Conservation (phyloP, 2,888 invertebrate genomes). For the Caradrina kadenii region DNA sequence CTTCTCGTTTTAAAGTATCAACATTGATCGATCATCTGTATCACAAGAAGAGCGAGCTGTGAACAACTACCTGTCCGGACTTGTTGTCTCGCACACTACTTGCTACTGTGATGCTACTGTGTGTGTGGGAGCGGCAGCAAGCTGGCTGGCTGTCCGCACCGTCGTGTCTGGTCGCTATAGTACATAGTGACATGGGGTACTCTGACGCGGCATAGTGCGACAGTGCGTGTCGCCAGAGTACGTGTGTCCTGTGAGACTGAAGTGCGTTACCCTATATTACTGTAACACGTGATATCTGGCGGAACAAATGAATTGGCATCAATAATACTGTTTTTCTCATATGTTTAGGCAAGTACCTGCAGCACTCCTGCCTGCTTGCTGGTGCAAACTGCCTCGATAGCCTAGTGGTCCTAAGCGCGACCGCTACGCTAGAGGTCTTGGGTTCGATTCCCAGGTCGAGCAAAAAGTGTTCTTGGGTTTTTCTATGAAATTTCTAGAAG, state of each 20-base stretch:
- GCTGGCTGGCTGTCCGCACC: slow-evolving; percentile 41
- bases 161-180: slow-evolving; percentile 18
- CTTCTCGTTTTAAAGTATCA: not conserved
- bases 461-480: too few relatives aligned
- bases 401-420: too few relatives aligned
- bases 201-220: too few relatives aligned
- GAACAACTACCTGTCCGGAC: slow-evolving; percentile 12
- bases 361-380: too few relatives aligned
- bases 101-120: not conserved
- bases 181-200: not conserved
- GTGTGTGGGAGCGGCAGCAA: not conserved
- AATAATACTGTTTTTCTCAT: too few relatives aligned
- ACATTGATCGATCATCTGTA: slow-evolving; percentile 8
- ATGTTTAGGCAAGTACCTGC: too few relatives aligned
- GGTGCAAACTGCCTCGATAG: too few relatives aligned
- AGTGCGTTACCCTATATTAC: not conserved
- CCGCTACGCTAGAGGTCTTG: too few relatives aligned
- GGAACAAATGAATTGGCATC: not conserved
- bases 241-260: not conserved
- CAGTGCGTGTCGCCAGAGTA: not conserved
- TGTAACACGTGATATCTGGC: too few relatives aligned
- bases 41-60: not conserved
- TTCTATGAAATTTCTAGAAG: too few relatives aligned
- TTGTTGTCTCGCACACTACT: slow-evolving; percentile 8
- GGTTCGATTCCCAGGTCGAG: too few relatives aligned